Base-by-base conservation (phyloP, 1,140 invertebrate species). In the Apis cerana region DNA sequence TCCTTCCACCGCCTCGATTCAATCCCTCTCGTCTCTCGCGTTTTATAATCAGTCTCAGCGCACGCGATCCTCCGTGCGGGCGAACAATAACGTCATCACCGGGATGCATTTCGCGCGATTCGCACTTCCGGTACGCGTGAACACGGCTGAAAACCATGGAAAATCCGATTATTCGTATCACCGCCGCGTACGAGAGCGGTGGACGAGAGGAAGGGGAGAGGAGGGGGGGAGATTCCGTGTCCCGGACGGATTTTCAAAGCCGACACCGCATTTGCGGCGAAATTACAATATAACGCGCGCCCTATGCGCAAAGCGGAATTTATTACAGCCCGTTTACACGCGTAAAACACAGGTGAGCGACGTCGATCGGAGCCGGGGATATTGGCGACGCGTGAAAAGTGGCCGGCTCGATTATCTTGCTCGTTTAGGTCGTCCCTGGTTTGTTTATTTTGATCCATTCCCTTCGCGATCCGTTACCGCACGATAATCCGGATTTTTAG, bases 121-220 rank as follows among this genome's bases (percentile, higher is more conserved):
- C 67, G 64, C 52, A 43, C 69, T 84, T 84, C 77, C 75, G 82
- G 85, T 43, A 54, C 62, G 71, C 69, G 65, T 54, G 75, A 88
- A 80, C 64, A 82, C 23, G 65, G 68, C 75, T 77, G 86, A 87
- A 87, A 87, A 84, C 80, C 86, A 79, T 76, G 64, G 85, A 87
- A 88, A 88, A 88, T 87, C 80, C 82, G 82, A 88, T 87, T 88
- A 88, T 70, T 78, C 85, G 74, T 71, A 70, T 84, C 86, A 72
- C n/a, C 59, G 68, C 23, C 50, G 65, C 69, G 72, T 61, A 75
- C 65, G 74, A 21, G 74, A 50, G 7, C 4, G 17, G 23, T 8
- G 19, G 12, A 50, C 17, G 56, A 54, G 65, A 58, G 71, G 71
- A 68, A 56, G 23, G 50, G 62, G 65, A 61, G 65, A 79, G 19